A percentile compares a stretch with the other conserved stretches of the same genome.
phyloP scores from a whole-genome alignment of 1,140 invertebrate species.

The Drosophila nasuta region DNA sequence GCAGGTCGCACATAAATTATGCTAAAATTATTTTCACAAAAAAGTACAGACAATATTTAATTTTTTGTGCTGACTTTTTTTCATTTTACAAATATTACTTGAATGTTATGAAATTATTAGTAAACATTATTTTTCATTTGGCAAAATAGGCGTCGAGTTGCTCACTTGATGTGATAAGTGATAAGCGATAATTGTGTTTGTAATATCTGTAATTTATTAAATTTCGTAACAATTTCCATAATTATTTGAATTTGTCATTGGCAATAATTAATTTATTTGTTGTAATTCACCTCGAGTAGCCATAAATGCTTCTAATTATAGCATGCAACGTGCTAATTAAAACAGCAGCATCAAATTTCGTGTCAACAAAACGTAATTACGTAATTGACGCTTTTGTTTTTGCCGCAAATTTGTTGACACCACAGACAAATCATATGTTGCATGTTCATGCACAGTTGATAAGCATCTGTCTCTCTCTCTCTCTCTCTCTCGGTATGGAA shows the following conservation, averaged over 20 bases:
- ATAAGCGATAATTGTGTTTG: conserved; percentile 5
- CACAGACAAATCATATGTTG: neutral
- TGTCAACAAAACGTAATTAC: conserved; percentile 33
- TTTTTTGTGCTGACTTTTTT: neutral
- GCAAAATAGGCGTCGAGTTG: too few relatives aligned
- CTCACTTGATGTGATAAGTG: neutral
- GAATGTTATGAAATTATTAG: conserved; percentile 15
- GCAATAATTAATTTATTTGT: neutral
- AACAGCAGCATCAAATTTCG: conserved; percentile 9
- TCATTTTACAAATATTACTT: neutral
- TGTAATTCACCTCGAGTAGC: neutral
- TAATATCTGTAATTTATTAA: conserved; percentile 6
- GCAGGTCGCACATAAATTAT: conserved; percentile 44
- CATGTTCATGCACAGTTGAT: conserved; percentile 10
- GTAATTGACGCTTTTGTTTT: conserved; percentile 3
- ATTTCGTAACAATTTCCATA: conserved; percentile 12
- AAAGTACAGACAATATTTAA: conserved; percentile 10
- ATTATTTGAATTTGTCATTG: conserved; percentile 3
- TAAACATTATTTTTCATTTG: neutral
- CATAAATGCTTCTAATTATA: neutral
- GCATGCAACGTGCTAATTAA: conserved; percentile 36
- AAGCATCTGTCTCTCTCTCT: neutral
- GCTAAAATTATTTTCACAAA: conserved; percentile 27
- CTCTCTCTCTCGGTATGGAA: neutral
- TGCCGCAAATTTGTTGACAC: conserved; percentile 24